Evolutionary conservation across 2,888 invertebrate genomes (phyloP).

Genomic region (Calameuta pallipes): DNA sequence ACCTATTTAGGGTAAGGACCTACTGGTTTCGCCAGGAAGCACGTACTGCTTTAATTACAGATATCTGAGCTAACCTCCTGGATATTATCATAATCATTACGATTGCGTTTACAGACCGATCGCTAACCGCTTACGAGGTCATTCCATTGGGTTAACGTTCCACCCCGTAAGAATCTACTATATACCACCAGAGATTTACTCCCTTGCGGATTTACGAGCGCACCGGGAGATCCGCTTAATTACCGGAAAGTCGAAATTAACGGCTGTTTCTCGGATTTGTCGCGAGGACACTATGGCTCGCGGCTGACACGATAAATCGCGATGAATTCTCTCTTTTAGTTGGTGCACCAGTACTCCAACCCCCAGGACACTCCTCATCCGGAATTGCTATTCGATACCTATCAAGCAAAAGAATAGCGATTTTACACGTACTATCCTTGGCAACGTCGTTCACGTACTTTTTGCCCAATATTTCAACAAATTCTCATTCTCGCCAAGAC

Average conservation of each 20-base stretch:
- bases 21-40: background rate
- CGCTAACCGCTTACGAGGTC: background rate
- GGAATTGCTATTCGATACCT: background rate
- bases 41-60: slow-evolving; percentile 10
- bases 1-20: background rate
- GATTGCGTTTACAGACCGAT: slow-evolving; percentile 11
- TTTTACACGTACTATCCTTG: background rate
- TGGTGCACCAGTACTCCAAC: background rate
- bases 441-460: background rate
- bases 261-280: slow-evolving; percentile 3
- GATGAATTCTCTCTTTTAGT: background rate
- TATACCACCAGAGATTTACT: slow-evolving; percentile 1
- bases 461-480: background rate
- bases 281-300: background rate
- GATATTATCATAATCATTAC: slow-evolving; percentile 4
- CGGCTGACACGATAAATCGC: background rate
- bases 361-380: background rate
- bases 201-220: background rate
- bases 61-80: slow-evolving; percentile 4
- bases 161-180: slow-evolving; percentile 4
- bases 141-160: background rate
- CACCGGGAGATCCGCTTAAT: slow-evolving; percentile 1
- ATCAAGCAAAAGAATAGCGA: background rate
- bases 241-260: slow-evolving; percentile 2
- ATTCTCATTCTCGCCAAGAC: background rate